Conservation (phyloP, 2,888 invertebrate genomes). For the Patella pellucida region DNA sequence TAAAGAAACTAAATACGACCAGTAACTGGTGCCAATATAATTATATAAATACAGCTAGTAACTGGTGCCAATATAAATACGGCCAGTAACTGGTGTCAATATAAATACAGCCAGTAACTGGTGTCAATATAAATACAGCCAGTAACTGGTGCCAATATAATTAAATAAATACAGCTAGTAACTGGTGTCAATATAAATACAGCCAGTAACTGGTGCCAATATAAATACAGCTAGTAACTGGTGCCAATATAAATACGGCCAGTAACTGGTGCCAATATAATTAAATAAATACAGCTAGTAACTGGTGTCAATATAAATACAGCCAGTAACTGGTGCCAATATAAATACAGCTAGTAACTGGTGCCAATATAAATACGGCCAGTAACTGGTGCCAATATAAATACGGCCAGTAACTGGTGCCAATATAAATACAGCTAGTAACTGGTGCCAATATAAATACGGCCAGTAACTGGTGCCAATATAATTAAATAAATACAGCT, state of each 20-base stretch:
- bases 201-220: too few species aligned
- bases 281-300: not conserved
- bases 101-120: too few species aligned
- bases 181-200: slow-evolving; percentile 48
- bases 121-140: not conserved
- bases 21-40: slow-evolving; percentile 22
- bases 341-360: not conserved
- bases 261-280: too few species aligned
- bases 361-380: slow-evolving; percentile 50
- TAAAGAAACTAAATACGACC: not conserved
- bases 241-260: slow-evolving; percentile 47
- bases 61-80: not conserved
- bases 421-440: slow-evolving; percentile 50
- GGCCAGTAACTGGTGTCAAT: not conserved
- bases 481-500: slow-evolving; percentile 32
- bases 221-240: not conserved
- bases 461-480: not conserved
- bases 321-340: too few species aligned
- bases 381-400: too few species aligned
- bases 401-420: too few species aligned
- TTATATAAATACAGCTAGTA: too few species aligned
- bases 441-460: not conserved
- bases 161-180: slow-evolving; percentile 24
- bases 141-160: slow-evolving; percentile 22
- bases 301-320: slow-evolving; percentile 48